These are phyloP conservation scores for Oxyteleia sp. DNA, from an alignment of 2,888 invertebrate genomes.

Conservation along the genomic window DNA sequence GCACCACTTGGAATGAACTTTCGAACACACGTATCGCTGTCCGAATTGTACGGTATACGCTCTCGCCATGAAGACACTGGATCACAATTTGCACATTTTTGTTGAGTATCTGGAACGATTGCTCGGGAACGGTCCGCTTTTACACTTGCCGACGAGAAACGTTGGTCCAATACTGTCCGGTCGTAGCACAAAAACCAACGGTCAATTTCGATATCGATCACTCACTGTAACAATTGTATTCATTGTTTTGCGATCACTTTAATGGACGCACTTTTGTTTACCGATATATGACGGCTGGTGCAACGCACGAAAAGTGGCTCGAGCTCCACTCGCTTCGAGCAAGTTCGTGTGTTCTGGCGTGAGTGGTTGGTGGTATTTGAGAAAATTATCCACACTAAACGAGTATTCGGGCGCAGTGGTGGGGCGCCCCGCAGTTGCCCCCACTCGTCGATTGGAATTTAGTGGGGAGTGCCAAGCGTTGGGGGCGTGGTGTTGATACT, in stretches of 20 bases:
- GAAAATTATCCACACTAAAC: conserved; percentile 87
- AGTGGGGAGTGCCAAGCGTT: conserved; percentile 46
- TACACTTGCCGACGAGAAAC: too few species aligned
- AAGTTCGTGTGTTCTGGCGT: conserved; percentile 84
- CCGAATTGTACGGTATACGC: neutral
- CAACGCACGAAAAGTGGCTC: conserved; percentile 64
- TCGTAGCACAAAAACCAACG: conserved; percentile 46
- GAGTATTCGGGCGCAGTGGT: conserved; percentile 78
- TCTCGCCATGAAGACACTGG: conserved; percentile 7
- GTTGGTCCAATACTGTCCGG: conserved; percentile 50
- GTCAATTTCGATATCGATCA: conserved; percentile 44
- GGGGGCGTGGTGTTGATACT: conserved; percentile 69
- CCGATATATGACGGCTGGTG: conserved; percentile 47
- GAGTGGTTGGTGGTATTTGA: conserved; percentile 87
- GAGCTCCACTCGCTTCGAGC: conserved; percentile 64
- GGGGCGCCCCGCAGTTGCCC: conserved; percentile 73
- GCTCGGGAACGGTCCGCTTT: conserved; percentile 1
- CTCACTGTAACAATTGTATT: conserved; percentile 60
- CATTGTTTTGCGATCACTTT: conserved; percentile 45
- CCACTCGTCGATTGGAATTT: conserved; percentile 40
- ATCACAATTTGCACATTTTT: conserved; percentile 44
- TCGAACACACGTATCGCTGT: conserved; percentile 3
- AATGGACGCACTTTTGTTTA: conserved; percentile 58
- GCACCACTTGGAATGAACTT: conserved; percentile 30
- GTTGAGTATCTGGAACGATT: neutral